These are phyloP conservation scores for Clostera curtula DNA, from an alignment of 2,888 invertebrate species.

Conservation along the genomic window DNA sequence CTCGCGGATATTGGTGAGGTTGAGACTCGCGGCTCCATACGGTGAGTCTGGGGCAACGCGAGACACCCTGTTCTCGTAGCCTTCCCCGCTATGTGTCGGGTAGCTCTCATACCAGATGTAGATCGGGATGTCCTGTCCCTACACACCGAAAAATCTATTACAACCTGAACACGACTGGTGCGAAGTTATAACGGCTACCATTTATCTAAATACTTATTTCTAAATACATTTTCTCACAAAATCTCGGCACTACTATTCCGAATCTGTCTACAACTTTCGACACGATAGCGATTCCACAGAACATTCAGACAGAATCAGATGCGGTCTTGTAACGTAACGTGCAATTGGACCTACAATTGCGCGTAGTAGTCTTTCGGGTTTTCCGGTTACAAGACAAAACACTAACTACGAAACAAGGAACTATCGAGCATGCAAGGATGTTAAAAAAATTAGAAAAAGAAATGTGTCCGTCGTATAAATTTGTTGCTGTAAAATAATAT, in stretches of 20 bases:
- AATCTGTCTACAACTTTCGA: slow-evolving; percentile 39
- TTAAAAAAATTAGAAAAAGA: slow-evolving; percentile 9
- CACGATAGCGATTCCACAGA: slow-evolving; percentile 22
- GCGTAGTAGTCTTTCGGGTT: slow-evolving; percentile 14
- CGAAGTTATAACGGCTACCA: slow-evolving; percentile 24
- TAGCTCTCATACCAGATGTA: slow-evolving; percentile 99
- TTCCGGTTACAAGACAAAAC: slow-evolving; percentile 27
- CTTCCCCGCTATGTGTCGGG: slow-evolving; percentile 96
- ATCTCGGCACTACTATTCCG: slow-evolving; percentile 28
- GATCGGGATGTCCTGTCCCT: slow-evolving; percentile 97
- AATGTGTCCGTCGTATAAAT: neutral
- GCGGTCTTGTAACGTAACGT: slow-evolving; percentile 23
- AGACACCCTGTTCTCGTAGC: slow-evolving; percentile 93
- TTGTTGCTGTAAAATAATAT: neutral
- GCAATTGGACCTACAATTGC: slow-evolving; percentile 11
- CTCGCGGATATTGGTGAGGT: slow-evolving; percentile 94
- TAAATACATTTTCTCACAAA: slow-evolving; percentile 26
- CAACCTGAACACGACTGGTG: slow-evolving; percentile 29
- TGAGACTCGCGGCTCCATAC: slow-evolving; percentile 94
- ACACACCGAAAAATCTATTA: slow-evolving; percentile 49
- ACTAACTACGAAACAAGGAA: slow-evolving; percentile 20
- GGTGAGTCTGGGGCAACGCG: slow-evolving; percentile 91
- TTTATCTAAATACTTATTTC: slow-evolving; percentile 23
- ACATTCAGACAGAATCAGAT: slow-evolving; percentile 27
- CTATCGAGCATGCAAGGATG: slow-evolving; percentile 30